phyloP scores from a whole-genome alignment of 2,888 invertebrate species.

The Laspeyria flexula region DNA sequence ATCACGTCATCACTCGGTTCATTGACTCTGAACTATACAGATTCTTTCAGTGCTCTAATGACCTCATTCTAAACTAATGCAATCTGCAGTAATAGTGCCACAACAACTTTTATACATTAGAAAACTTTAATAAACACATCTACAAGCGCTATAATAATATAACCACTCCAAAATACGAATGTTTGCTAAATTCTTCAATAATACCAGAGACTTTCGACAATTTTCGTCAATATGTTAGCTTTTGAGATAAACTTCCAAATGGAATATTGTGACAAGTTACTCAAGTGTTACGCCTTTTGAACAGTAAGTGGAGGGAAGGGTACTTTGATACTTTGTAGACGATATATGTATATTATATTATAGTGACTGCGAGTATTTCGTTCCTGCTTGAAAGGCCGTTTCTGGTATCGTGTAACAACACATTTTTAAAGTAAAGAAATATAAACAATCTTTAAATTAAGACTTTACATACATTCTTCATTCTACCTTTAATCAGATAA shows the following conservation, averaged over 20 bases:
- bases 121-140: background rate
- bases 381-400: background rate
- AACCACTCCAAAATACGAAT: too few relatives aligned
- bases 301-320: background rate
- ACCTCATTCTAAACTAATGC: background rate
- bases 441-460: too few relatives aligned
- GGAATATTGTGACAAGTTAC: background rate
- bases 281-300: background rate
- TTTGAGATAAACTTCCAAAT: background rate
- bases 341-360: background rate
- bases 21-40: background rate
- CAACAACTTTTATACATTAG: background rate
- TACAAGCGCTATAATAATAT: too few relatives aligned
- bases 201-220: background rate
- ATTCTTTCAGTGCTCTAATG: background rate
- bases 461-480: too few relatives aligned
- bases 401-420: background rate
- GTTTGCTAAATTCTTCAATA: background rate
- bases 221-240: background rate
- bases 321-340: background rate
- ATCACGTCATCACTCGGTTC: background rate
- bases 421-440: background rate
- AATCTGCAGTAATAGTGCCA: background rate
- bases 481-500: too few relatives aligned
- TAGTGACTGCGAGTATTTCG: too few relatives aligned